phyloP scores from a whole-genome alignment of 2,113 vertebrate genomes.

The Nestor notabilis region DNA sequence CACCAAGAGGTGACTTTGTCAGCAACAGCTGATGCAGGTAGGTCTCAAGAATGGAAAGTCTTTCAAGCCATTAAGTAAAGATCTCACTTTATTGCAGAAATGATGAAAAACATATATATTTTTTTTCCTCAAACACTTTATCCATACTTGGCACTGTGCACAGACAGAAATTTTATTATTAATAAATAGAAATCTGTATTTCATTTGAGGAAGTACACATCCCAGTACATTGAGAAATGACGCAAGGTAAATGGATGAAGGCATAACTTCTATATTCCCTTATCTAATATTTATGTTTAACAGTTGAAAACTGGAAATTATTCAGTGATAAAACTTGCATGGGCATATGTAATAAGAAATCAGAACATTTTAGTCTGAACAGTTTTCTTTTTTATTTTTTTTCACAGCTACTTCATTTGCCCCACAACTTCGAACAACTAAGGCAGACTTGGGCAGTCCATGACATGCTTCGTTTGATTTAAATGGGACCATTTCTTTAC shows the following conservation, averaged over 20 bases:
- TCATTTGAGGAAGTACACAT: background rate
- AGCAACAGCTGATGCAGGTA: background rate
- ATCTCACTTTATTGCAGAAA: background rate
- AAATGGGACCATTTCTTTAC: background rate
- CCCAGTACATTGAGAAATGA: background rate
- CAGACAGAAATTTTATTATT: background rate
- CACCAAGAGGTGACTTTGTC: background rate
- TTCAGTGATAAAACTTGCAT: background rate
- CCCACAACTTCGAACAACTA: background rate
- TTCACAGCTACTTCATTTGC: background rate
- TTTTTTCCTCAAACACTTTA: background rate
- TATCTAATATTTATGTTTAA: background rate
- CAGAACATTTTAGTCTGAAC: background rate
- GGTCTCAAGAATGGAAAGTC: background rate
- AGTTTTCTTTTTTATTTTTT: background rate
- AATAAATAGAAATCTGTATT: background rate
- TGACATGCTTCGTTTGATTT: background rate
- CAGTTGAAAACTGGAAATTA: background rate
- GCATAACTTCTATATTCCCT: background rate
- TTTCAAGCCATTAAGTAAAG: background rate
- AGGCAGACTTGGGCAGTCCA: background rate
- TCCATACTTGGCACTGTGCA: background rate
- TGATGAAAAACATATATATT: fast-evolving
- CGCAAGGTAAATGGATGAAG: background rate
- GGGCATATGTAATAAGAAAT: background rate